Evolutionary conservation across 2,113 vertebrate genomes (phyloP), one percentile per base, ranked within the genome.

Genomic region (Promerops cafer): DNA sequence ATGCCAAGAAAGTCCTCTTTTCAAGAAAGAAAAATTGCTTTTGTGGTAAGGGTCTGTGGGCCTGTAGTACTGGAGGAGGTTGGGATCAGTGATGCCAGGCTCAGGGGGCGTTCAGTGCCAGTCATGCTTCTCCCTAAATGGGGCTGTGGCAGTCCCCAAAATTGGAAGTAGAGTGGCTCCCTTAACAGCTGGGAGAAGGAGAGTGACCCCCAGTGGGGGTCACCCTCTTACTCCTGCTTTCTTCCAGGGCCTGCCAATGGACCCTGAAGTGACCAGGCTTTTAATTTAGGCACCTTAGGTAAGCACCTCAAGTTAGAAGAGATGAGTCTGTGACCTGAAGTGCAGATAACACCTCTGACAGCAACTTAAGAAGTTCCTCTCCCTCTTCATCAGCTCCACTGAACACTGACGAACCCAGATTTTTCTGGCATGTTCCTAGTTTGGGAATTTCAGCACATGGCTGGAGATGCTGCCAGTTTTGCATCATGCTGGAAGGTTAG

Each of bases 151-250:
- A 10, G 22, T 42, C 79, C 24, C 44, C 49, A 28, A 7, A 68
- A 33, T 1, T 54, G 21, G 60, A 91, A 31, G 23, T 10, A 65
- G 33, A 77, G 16, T 16, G 45, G 3, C 21, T 87, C 33, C 28
- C 31, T 66, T 77, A 60, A 31, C 26, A 47, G 31, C 19, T 5
- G 4, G 14, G 24, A 63, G 77, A 23, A 89, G 11, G 10, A 81
- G 6, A 75, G 9, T 0, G 0, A 16, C 21, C 37, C 21, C 13
- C 3, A n/a, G n/a, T n/a, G n/a, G n/a, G n/a, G n/a, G n/a, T n/a
- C n/a, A n/a, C 21, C 13, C 3, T 1, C 16, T 22, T 83, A 35
- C 26, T 76, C 53, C 27, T 1, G 0, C 26, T 77, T 88, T 83
- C 26, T 71, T 23, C 56, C 52, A 47, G 49, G 39, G 13, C 4